Base-by-base conservation (phyloP, 2,797 vertebrate genomes). In the Diplodus sargus region DNA sequence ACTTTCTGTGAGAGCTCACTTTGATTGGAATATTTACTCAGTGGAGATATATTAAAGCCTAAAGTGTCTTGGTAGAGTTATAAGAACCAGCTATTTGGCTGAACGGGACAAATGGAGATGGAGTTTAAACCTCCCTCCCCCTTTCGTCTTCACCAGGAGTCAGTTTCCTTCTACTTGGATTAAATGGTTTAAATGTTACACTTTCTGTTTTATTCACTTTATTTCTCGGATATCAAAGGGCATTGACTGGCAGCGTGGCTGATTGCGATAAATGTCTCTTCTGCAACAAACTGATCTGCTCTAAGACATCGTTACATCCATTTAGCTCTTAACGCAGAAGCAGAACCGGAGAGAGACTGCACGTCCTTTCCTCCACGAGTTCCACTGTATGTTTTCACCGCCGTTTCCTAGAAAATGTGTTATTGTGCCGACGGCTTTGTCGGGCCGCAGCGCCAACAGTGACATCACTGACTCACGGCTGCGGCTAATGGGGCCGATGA, bases 341-440 rank as follows among this genome's bases (percentile, higher is more conserved):
- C 14, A 61, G 43, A 71, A 70, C 34, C 65, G 53, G 3, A 69
- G 74, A 80, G 49, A 30, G 63, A 22, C 76, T 63, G 53, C n/a
- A 54, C 80, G 59, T 73, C 47, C 57, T 75, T 81, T 72, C 51
- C 78, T 61, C 54, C 47, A 54, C 11, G 30, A 63, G 77, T 42
- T 70, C 59, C 16, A 39, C 47, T 39, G n/a, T 30, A 63, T 62
- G 58, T 78, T 75, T 78, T 76, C 11, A 0, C 18, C 42, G 45
- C 57, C 30, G 69, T 69, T 87, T 87, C 82, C 53, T 45, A 63
- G 78, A 86, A 86, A 87, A 82, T 73, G 64, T 61, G 54, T 81
- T 75, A 56, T 77, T 78, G 45, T 2, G 13, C 64, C 28, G 23
- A 12, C 15, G 12, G 81, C 79, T 80, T 56, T 18, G 58, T 63